Base-by-base conservation (phyloP, 2,113 vertebrate genomes). In the Dolichallabes microphthalmus region DNA sequence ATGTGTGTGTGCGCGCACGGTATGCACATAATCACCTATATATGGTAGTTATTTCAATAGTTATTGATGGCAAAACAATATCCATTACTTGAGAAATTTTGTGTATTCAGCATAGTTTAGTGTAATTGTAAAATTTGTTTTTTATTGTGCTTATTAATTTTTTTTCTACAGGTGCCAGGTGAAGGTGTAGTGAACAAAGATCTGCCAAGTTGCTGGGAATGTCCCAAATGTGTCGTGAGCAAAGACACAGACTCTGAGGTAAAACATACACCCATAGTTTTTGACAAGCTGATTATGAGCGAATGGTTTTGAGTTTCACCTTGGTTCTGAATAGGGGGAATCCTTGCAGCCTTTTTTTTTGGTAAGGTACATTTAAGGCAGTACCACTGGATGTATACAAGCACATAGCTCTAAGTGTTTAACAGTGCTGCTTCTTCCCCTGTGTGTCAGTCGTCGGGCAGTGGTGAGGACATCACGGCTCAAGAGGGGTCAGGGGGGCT, bases 121-220 rank as follows among this genome's bases (percentile, higher is more conserved):
- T 75, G 35, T 12, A 45, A 39, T 2, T 69, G 64, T 69, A 35
- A 32, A 78, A 58, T 52, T 13, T 14, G 2, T 50, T 69, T 50
- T 53, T 20, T 25, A 15, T 27, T 76, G 9, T 61, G 73, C 45
- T 27, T 7, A 52, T n/a, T 13, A 45, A 73, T 20, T 32, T 35
- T 1, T 53, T 79, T 14, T 45, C 63, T 89, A 0, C 89, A 99
- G 98, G 95, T 97, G 90, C 94, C 96, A 45, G 97, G 97, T 68
- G 97, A 98, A 86, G 97, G 98, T 5, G 90, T 98, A 85, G 94
- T 98, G 74, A 98, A 98, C 0, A 97, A 98, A 75, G 97, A 99
- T 90, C 94, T 99, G 86, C 98, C 97, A 6, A 99, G 98, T 91
- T 99, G 97, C 92, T 99, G 98, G 98, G 97, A 98, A 87, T 99